Base-by-base conservation (phyloP, 1,140 invertebrate species). In the Glomeris maerens region DNA sequence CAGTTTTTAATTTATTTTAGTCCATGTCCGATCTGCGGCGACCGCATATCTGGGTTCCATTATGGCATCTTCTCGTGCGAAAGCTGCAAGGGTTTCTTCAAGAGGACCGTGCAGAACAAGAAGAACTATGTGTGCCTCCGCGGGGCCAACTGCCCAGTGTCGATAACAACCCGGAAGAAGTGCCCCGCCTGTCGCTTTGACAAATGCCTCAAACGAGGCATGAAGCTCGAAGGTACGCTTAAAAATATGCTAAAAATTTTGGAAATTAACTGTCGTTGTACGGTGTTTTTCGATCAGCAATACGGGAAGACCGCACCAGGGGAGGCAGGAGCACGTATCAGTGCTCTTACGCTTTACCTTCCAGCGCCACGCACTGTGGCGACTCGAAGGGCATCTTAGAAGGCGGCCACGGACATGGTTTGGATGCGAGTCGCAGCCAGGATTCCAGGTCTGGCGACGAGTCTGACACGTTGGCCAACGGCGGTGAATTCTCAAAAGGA, bases 51-150 rank as follows among this genome's bases (percentile, higher is more conserved):
- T 55, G 90, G 90, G 10, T 92, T 92, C 66, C 89, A 94, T 66
- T 94, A 94, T 62, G 89, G 89, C 10, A 95, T 96, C 58, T 95
- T 94, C 67, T 92, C 89, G 10, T 97, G 92, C 70, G 92, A 97
- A 64, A 92, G 86, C 10, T 97, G 75, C 59, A 98, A 98, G 72
- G 93, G 93, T 2, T 98, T 98, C 68, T 98, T 98, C 71, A 96
- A 97, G 67, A 76, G 93, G 53, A 97, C 91, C 38, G 93, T 97
- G 2, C 92, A 97, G 71, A 98, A 98, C 66, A 79, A 92, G 46
- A 95, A 96, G 69, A 88, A 91, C 64, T 97, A 96, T 68, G 83
- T 90, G 52, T 98, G 93, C 66, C 74, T 94, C 41, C 76, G 88
- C 40, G 87, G 88, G 14, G 85, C 85, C 0, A 81, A 81, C 47